Base-by-base conservation (phyloP, 2,888 invertebrate species). In the Muschampia staudingeri region DNA sequence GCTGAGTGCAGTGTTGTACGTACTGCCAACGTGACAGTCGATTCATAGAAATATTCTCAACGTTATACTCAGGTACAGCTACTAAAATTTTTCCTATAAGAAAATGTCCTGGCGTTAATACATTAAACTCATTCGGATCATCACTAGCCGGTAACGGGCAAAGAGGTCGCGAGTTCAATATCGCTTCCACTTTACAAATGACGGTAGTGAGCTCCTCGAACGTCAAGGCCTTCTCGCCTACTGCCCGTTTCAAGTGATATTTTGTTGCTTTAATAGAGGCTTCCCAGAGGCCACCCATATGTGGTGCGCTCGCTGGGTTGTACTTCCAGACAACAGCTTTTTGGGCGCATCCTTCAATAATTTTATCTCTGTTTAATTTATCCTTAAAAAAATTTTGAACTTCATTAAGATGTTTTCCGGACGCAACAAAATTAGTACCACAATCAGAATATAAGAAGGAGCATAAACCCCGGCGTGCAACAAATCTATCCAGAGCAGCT, bases 231-330 rank as follows among this genome's bases (percentile, higher is more conserved):
- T 56, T 56, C 9, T 56, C 56, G 9, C 19, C 56, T 9, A 56
- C 56, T 6, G 19, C 11, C 3, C 56, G 56, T 56, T 19, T 9
- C 5, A 56, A n/a, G 19, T 56, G 56, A 11, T 56, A 56, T 56
- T 56, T 56, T 19, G 56, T 19, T 11, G 56, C 7, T 56, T 56
- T 56, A 56, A 56, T 56, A 56, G 19, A 19, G 8, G 56, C 56
- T 56, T 56, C 56, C 56, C 56, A 56, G 9, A 56, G 56, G 9
- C 56, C 56, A 56, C 56, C 56, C 56, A 56, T 56, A 56, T 56
- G 56, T 19, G 56, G 56, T 56, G 56, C 56, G 56, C 56, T 56
- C 8, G 56, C 19, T 0, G 19, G 19, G 8, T 52, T 52, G n/a
- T n/a, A 52, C n/a, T 52, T 52, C 52, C 52, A 52, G 25, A 25